Conservation (phyloP, 2,797 vertebrate genomes). For the Acomys russatus region DNA sequence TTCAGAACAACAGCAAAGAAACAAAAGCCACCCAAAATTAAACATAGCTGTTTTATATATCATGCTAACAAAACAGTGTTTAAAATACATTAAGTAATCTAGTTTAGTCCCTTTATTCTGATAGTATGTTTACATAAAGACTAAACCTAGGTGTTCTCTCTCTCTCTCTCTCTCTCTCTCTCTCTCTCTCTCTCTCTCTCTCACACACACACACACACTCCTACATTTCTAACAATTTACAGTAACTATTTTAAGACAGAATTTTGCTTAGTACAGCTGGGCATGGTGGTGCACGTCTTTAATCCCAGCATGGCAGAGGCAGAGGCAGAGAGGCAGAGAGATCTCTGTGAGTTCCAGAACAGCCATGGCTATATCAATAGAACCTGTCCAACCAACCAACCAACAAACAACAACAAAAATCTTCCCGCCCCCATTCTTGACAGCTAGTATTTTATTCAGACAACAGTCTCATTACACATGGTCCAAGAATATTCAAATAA, state of each 20-base stretch:
- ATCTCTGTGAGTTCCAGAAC: not conserved
- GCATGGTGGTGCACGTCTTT: not conserved
- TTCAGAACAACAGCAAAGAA: constrained; percentile 39
- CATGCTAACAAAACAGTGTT: constrained; percentile 15
- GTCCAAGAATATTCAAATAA: not conserved
- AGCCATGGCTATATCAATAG: not conserved
- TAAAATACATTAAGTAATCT: constrained; percentile 64
- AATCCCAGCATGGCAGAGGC: not conserved
- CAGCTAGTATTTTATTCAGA: not conserved
- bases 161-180: too few relatives aligned
- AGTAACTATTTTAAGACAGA: constrained; percentile 62
- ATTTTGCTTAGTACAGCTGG: constrained; percentile 11
- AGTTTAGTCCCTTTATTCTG: constrained; percentile 22
- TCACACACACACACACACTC: not conserved
- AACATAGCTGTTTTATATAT: constrained; percentile 58
- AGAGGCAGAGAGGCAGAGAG: not conserved
- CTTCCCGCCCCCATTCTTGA: not conserved
- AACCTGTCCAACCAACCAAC: not conserved
- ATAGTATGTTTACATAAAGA: not conserved
- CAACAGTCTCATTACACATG: not conserved
- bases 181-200: too few relatives aligned
- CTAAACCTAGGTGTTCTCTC: not conserved
- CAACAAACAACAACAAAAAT: not conserved
- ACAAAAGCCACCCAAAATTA: constrained; percentile 4
- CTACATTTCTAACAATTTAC: constrained; percentile 56